phyloP scores from a whole-genome alignment of 2,888 invertebrate genomes.

The Eupithecia subumbrata region DNA sequence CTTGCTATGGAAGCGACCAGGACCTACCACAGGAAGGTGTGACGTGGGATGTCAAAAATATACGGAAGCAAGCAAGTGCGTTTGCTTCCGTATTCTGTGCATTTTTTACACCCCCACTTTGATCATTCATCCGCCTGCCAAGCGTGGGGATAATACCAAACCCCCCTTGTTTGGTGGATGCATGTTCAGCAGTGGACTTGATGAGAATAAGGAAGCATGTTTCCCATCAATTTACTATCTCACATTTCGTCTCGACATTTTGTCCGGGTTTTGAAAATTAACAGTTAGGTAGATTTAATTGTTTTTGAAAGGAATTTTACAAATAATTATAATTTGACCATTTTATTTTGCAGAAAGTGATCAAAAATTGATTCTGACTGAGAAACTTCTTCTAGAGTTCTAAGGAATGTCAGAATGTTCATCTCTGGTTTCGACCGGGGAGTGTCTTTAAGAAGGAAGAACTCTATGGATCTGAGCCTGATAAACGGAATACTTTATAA shows the following conservation, averaged over 20 bases:
- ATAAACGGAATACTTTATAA: too few relatives aligned
- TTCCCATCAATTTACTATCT: not conserved
- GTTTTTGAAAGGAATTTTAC: not conserved
- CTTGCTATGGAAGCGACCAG: not conserved
- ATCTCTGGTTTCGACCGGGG: not conserved
- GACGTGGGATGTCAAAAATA: not conserved
- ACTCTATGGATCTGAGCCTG: not conserved
- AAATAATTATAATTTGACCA: not conserved
- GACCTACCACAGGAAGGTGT: not conserved
- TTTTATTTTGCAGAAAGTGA: not conserved
- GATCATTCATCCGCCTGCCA: too few relatives aligned
- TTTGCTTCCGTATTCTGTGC: not conserved
- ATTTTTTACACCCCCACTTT: too few relatives aligned
- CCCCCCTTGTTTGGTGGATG: too few relatives aligned
- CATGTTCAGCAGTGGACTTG: too few relatives aligned
- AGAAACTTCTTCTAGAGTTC: not conserved
- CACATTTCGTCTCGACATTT: conserved; percentile 51
- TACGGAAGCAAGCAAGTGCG: not conserved
- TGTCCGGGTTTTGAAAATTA: conserved; percentile 9
- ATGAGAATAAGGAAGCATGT: not conserved
- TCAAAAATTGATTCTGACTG: too few relatives aligned
- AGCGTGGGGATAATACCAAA: too few relatives aligned
- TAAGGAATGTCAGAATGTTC: not conserved
- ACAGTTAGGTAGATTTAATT: conserved; percentile 24
- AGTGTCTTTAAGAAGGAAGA: not conserved